Base-by-base conservation (phyloP, 2,888 invertebrate genomes). In the Loripinus fragilis region DNA sequence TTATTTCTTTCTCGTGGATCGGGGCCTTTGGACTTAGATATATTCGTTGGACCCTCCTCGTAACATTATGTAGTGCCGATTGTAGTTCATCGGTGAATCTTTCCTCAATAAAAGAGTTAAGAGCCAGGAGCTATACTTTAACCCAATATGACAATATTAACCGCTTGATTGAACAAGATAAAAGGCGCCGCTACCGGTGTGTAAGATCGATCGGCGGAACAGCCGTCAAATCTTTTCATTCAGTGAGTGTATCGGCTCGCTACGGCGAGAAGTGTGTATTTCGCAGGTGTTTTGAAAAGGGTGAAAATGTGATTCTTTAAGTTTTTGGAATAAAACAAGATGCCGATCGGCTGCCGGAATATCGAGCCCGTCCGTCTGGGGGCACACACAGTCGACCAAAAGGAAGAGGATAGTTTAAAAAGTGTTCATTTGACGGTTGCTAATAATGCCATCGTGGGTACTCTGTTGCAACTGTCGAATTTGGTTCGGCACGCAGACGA, bases 401-500 rank as follows among this genome's bases (percentile, higher is more conserved):
- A 87, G 12, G 81, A 86, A 55, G 80, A 78, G 60, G 80, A 76
- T 17, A 86, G 87, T 48, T 64, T 75, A 64, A 85, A 84, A 33
- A 60, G 76, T 15, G 88, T 83, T 68, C 85, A 86, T 42, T 75
- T 80, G 38, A 86, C 88, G 15, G 87, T 89, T 8, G 82, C 89
- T 23, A 88, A 89, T 60, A 90, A 88, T 74, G 85, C 88, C 17
- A 83, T 90, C 55, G 81, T 90, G 60, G 90, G 90, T 48, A 87
- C 87, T 35, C 83, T 91, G 69, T 80, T 89, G 38, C 91, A 91
- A 79, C 85, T 91, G 77, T 88, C 90, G n/a, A 90, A 89, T 81
- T 71, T 91, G 68, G 89, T 90, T 20, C 79, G 90, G 77, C 90
- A 91, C 75, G 91, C 91, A n/a, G 91, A 91, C 79, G 91, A 90